Evolutionary conservation across 2,888 invertebrate genomes (phyloP), one percentile per base, ranked within the genome.

Genomic region (Chrysolina haemoptera): DNA sequence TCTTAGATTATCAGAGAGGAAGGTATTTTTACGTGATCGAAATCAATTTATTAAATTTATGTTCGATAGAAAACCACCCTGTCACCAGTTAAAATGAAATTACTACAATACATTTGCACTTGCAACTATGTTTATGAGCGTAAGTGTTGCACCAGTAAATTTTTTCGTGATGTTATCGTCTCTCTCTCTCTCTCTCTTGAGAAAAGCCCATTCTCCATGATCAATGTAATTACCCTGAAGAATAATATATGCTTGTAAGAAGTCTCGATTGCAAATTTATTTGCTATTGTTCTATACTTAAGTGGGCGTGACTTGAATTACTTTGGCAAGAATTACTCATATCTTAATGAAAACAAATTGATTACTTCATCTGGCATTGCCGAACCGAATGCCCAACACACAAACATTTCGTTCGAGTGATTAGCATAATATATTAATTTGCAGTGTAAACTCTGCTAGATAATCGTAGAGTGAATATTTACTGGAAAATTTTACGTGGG

Each of bases 221-320:
- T 59, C 35, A 59, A 59, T 59, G 59, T 35, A 59, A 35, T 59
- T 35, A 59, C 27, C 59, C 59, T n/a, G 6, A 10, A 10, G 22
- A 59, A 59, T 59, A 59, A 55, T 18, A 40, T 20, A 55, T 41
- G 22, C 55, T 35, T 40, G 50, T 68, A 14, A n/a, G 20, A 16
- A 50, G 20, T 59, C 55, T 27, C 59, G 55, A 68, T 68, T 68
- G 68, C 68, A 59, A 68, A 68, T 68, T 68, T 59, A 68, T 68
- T 41, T 59, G 40, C 68, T 50, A 68, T 68, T 68, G 68, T 68
- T 68, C 53, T 55, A 5, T 20, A 22, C 27, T 53, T 65, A 67
- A 48, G 20, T 59, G 11, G 68, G 68, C 59, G 68, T 68, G 68
- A 55, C 68, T 68, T 55, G 43, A 55, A 53, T 68, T 68, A 53